Evolutionary conservation across 2,113 vertebrate genomes (phyloP), one percentile per base, ranked within the genome.

Genomic region (Sinocyclocheilus grahami): DNA sequence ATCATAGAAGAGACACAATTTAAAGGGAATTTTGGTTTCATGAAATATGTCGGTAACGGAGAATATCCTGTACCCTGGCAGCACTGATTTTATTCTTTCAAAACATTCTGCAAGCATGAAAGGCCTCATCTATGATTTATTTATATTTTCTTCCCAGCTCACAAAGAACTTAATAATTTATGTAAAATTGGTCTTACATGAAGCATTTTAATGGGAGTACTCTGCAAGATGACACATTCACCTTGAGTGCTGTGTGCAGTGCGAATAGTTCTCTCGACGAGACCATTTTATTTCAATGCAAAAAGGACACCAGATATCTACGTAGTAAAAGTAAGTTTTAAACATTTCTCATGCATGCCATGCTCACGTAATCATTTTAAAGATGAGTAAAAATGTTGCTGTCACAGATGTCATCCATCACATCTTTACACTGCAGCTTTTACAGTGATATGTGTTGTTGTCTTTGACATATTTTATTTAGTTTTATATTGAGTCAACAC

Each of bases 141-240:
- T 27, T 14, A 48, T 51, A 51, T 48, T 76, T 75, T 27, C 13
- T 6, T 7, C 42, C 42, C 22, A 6, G 22, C 74, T 51, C 13
- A 51, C n/a, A 51, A 76, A 48, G 22, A 76, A 5, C n/a, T 51
- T 13, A 76, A 76, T 76, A 51, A 76, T 75, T 75, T 42, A 75
- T 48, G 58, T 60, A 48, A 75, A 48, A 75, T 5, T 48, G 22
- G 72, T 75, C 39, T 75, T 24, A 75, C 42, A 48, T 75, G 11
- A 48, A 75, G 42, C 72, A 48, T 75, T n/a, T 37, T 24, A 75
- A 3, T 75, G 18, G 46, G 72, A 75, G 24, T 27, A 5, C 42
- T 74, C 71, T 3, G 20, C 71, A 14, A 24, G 39, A 46, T 24
- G 39, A 46, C 20, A n/a, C 30, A 10, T 71, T 71, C 67, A 39